Evolutionary conservation across 2,113 vertebrate species (phyloP), one percentile per base, ranked within the genome.

Genomic region (Elachura formosa): DNA sequence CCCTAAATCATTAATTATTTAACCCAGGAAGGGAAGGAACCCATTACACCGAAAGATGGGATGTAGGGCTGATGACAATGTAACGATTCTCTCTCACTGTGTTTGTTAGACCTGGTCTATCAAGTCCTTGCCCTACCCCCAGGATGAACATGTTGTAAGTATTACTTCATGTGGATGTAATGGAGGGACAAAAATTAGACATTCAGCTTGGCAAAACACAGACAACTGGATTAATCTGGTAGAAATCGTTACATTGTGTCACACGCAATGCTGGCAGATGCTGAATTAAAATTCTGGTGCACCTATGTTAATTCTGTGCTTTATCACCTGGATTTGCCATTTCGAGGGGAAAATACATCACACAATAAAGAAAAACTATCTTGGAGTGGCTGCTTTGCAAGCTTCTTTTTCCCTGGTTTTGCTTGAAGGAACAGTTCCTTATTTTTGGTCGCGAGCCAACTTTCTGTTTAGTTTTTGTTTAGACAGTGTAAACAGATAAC

Each of bases 381-480:
- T 64, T 56, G 54, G 31, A 78, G 29, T 52, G 31, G 28, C 48
- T 72, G 18, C 38, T 64, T 61, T 56, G n/a, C 12, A 63, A 46
- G 26, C 31, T 81, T 81, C 34, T 81, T 93, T 84, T 80, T 18
- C 18, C 23, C 10, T 11, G 17, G 7, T 78, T 88, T 90, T 38
- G 22, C 75, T 17, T 72, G 67, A 51, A 51, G 41, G 56, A 77
- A 34, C 0, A 0, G 12, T 52, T 90, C 58, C 59, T 86, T 62
- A 26, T 36, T 90, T 82, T 84, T 84, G 72, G 78, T 54, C 67
- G 13, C 1, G 3, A 61, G 52, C 52, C 33, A 1, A 49, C 15
- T 52, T 79, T 87, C 71, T 89, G 41, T 87, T 95, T 94, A 68
- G 25, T 75, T 78, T 96, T 85, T 77, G 34, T 66, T 87, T 92